phyloP scores from a whole-genome alignment of 2,888 invertebrate genomes.

The Trilocha varians region DNA sequence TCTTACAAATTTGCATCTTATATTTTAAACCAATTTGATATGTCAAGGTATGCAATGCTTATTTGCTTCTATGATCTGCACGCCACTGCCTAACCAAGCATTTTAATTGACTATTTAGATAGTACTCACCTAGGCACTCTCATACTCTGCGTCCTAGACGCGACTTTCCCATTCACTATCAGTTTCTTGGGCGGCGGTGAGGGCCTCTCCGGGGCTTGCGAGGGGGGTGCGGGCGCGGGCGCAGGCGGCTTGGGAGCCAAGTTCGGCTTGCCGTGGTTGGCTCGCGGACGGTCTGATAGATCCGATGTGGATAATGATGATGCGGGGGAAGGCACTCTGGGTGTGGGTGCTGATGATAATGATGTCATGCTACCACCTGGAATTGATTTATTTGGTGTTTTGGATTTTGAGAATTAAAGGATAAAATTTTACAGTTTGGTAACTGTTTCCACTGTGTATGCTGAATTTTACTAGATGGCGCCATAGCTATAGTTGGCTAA shows the following conservation, averaged over 20 bases:
- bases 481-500: too few relatives aligned
- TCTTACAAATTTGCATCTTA: too few relatives aligned
- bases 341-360: slow-evolving; percentile 40
- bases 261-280: slow-evolving; percentile 84
- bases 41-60: too few relatives aligned
- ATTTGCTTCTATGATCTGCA: too few relatives aligned
- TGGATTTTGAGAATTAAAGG: too few relatives aligned
- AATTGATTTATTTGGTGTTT: slow-evolving; percentile 8
- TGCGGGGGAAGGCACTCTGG: slow-evolving; percentile 32
- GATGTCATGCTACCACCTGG: slow-evolving; percentile 66
- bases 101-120: slow-evolving; percentile 3
- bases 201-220: slow-evolving; percentile 73
- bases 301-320: slow-evolving; percentile 60
- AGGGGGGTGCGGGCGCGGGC: slow-evolving; percentile 82
- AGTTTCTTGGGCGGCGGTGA: slow-evolving; percentile 79
- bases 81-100: not conserved
- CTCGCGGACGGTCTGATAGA: slow-evolving; percentile 61
- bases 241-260: slow-evolving; percentile 87
- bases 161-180: slow-evolving; percentile 71
- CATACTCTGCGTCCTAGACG: slow-evolving; percentile 88
- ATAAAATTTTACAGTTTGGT: too few relatives aligned
- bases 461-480: too few relatives aligned
- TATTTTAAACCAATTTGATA: too few relatives aligned
- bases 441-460: too few relatives aligned
- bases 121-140: slow-evolving; percentile 78